Base-by-base conservation (phyloP, 2,797 vertebrate species). In the Anableps anableps region DNA sequence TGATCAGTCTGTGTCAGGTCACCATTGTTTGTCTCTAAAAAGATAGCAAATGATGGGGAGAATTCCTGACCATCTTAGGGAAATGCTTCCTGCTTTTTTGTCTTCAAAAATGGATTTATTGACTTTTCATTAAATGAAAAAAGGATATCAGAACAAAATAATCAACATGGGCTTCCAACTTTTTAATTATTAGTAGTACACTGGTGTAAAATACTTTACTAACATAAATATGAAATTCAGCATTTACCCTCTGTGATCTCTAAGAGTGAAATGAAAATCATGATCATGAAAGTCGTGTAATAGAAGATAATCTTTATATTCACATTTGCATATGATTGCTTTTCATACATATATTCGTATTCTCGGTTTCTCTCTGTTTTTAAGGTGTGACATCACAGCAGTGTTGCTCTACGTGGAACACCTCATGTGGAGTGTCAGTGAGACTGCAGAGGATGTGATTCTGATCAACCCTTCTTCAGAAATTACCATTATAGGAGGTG, bases 341-440 rank as follows among this genome's bases (percentile, higher is more conserved):
- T 74, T 83, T 80, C 23, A 84, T 55, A 19, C 23, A 84, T 55
- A 19, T 47, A 77, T 74, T 88, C 31, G 8, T 41, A 45, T 76
- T 72, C 80, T 75, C 70, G 77, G 43, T 50, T 34, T 76, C 8
- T 0, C 41, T 51, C 34, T 68, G 43, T 80, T n/a, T 88, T 76
- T 60, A 90, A 99, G 98, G 92, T 92, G 91, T 93, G 98, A 99
- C 96, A 94, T 98, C 88, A 96, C 96, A 48, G 93, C 96, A 53
- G 93, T 97, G 86, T 92, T 99, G 92, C 95, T 97, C 92, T 97
- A 96, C 74, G 96, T 96, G 84, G 97, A 98, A 91, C 95, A 96
- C 79, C 94, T 98, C 77, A 93, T 99, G 83, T 99, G 97, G 97
- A 97, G 97, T 79, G 74, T 98, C 85, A 98, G 97, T 84, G 88